Percentiles rank a stretch among this genome's conserved stretches.
These are phyloP conservation scores for Ciona savignyi DNA, from an alignment of 23 tunicate species.

Conservation along the genomic window DNA sequence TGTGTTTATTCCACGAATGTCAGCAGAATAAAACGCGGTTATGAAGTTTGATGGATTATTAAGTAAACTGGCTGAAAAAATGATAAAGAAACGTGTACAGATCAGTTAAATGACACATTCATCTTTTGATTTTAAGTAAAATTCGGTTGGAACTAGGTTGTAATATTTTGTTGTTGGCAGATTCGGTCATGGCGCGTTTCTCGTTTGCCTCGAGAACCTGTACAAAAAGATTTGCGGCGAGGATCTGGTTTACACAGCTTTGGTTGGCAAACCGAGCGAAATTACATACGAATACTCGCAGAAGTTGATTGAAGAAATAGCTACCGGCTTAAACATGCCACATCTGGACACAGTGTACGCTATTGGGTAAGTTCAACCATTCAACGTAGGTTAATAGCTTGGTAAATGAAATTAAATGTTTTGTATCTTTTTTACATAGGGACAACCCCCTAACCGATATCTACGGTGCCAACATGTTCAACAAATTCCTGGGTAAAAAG, in stretches of 20 bases:
- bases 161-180: too few species aligned
- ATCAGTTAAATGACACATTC: too few species aligned
- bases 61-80: too few species aligned
- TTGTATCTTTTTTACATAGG: too few species aligned
- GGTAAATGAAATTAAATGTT: too few species aligned
- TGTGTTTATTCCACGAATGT: too few species aligned
- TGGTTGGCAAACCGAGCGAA: slow-evolving; percentile 91
- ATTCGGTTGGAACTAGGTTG: too few species aligned
- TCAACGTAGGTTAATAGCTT: too few species aligned
- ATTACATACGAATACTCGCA: slow-evolving; percentile 91
- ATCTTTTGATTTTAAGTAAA: too few species aligned
- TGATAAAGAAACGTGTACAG: too few species aligned
- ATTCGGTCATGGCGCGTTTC: slow-evolving; percentile 94
- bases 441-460: slow-evolving; percentile 95
- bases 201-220: slow-evolving; percentile 78
- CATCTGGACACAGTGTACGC: slow-evolving; percentile 81
- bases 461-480: slow-evolving; percentile 97
- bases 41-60: too few species aligned
- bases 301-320: slow-evolving; percentile 81
- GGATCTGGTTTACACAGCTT: slow-evolving; percentile 52
- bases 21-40: too few species aligned
- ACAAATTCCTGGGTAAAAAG: slow-evolving; percentile 46
- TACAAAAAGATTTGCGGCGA: slow-evolving; percentile 84
- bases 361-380: slow-evolving; percentile 61
- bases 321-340: slow-evolving; percentile 41